Evolutionary conservation across 2,797 vertebrate genomes (phyloP).

Genomic region (Synaphobranchus kaupii): DNA sequence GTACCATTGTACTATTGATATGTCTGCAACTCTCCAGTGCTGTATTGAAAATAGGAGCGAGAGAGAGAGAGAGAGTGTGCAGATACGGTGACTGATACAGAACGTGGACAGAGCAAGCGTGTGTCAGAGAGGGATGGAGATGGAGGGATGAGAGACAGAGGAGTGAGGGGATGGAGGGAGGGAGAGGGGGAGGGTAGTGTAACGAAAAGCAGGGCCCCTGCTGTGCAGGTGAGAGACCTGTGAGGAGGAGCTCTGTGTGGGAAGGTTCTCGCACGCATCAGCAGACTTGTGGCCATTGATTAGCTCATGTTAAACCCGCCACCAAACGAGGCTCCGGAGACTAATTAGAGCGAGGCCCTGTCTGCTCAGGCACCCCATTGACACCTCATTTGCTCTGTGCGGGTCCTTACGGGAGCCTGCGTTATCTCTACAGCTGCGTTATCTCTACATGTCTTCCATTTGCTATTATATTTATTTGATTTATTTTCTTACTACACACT

Average conservation of each 20-base stretch:
- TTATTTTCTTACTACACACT: not conserved
- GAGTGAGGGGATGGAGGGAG: conserved; percentile 64
- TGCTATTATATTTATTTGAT: conserved; percentile 6
- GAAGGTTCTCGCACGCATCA: conserved; percentile 77
- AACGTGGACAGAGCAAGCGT: not conserved
- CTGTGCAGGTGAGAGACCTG: conserved; percentile 84
- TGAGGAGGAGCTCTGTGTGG: conserved; percentile 79
- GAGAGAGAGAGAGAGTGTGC: not conserved
- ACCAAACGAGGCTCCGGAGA: conserved; percentile 84
- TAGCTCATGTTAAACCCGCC: conserved; percentile 82
- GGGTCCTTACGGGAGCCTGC: conserved; percentile 81
- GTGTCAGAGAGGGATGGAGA: conserved; percentile 1
- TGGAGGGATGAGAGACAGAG: conserved; percentile 56
- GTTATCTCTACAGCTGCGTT: conserved; percentile 85
- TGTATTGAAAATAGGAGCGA: not conserved
- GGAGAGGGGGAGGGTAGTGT: conserved; percentile 72
- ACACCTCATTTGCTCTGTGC: conserved; percentile 86
- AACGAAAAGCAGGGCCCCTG: conserved; percentile 76
- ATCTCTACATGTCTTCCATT: conserved; percentile 50
- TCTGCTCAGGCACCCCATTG: conserved; percentile 82
- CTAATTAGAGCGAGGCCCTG: conserved; percentile 84
- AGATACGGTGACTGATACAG: not conserved
- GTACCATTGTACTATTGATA: not conserved
- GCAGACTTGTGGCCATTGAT: conserved; percentile 84
- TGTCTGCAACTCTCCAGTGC: not conserved